Conservation (phyloP, 2,888 invertebrate species). For the Siphlonurus alternatus region DNA sequence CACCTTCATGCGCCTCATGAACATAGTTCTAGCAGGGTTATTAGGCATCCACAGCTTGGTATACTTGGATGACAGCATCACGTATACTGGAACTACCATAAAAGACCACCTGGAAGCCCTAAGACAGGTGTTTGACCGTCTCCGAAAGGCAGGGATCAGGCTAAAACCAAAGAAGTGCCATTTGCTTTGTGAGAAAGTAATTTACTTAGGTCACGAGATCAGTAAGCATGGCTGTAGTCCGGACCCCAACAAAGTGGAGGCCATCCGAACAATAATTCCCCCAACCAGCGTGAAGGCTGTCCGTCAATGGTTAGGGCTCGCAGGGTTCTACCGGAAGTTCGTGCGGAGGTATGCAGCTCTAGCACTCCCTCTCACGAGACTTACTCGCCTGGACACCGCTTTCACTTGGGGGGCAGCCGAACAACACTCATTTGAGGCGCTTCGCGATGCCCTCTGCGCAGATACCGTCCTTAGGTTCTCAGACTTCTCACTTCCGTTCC, state of each 20-base stretch:
- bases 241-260: slow-evolving; percentile 12
- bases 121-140: slow-evolving; percentile 11
- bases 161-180: slow-evolving; percentile 17
- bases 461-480: slow-evolving; percentile 3
- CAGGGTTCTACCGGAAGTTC: slow-evolving; percentile 20
- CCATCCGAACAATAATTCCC: slow-evolving; percentile 15
- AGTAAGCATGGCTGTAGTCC: slow-evolving; percentile 15
- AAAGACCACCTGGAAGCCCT: slow-evolving; percentile 5
- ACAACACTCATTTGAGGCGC: slow-evolving; percentile 13
- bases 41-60: neutral
- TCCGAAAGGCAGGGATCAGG: slow-evolving; percentile 16
- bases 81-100: neutral
- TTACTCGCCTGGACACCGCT: slow-evolving; percentile 13
- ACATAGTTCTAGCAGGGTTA: neutral
- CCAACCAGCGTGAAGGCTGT: slow-evolving; percentile 16
- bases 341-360: slow-evolving; percentile 14
- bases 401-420: slow-evolving; percentile 10
- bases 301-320: slow-evolving; percentile 18
- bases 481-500: slow-evolving; percentile 2
- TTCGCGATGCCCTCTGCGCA: slow-evolving; percentile 10
- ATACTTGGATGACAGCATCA: neutral
- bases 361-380: slow-evolving; percentile 14
- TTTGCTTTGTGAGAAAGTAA: slow-evolving; percentile 12
- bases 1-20: neutral
- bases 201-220: slow-evolving; percentile 21